Evolutionary conservation across 2,113 vertebrate species (phyloP), one percentile per base, ranked within the genome.

Genomic region (Dicaeum eximium): DNA sequence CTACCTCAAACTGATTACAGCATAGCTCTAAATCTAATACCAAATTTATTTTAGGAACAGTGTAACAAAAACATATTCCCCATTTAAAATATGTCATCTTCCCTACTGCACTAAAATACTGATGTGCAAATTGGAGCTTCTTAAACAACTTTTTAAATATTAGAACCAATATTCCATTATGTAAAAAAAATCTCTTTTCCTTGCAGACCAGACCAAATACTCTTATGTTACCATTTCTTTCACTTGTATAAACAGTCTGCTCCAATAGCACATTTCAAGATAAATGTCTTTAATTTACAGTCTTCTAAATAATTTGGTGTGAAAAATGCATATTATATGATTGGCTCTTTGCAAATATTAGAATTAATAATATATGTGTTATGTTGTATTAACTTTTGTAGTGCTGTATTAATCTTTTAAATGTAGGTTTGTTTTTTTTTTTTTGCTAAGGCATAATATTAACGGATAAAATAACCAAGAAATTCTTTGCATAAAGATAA

Each of bases 251-350:
- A 97, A n/a, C n/a, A 98, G 90, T 95, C 94, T 94, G 86, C 72
- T 96, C 82, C 92, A 92, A 97, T 50, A 95, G 93, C 92, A 88
- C 74, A 97, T 95, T 97, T 97, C 93, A 97, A 92, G 95, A 97
- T 97, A 97, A 97, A 97, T 96, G 90, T 91, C 92, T 97, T 97
- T 93, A 96, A 97, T 98, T 97, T 97, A 97, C 88, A 97, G 87
- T 97, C 90, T 97, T 96, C 96, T 97, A 67, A 73, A 45, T 57
- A 72, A 57, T n/a, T n/a, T n/a, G n/a, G n/a, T n/a, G n/a, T n/a
- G n/a, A n/a, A n/a, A n/a, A n/a, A n/a, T n/a, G n/a, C n/a, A n/a
- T n/a, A n/a, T n/a, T n/a, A n/a, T n/a, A n/a, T n/a, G n/a, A n/a
- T n/a, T n/a, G n/a, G n/a, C n/a, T n/a, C n/a, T n/a, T n/a, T n/a